phyloP scores from a whole-genome alignment of 2,113 vertebrate genomes.

The Hyla sarda region DNA sequence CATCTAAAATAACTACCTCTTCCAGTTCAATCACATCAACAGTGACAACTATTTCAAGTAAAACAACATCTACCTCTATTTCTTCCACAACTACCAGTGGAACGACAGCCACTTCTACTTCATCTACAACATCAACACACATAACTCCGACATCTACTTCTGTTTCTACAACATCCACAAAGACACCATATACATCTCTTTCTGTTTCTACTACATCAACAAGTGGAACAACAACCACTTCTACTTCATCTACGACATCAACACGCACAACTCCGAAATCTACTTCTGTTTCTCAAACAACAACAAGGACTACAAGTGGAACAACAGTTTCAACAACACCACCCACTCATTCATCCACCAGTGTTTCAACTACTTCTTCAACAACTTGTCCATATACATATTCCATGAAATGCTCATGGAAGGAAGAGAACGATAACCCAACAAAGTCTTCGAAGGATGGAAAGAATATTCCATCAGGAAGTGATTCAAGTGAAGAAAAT shows the following conservation, averaged over 20 bases:
- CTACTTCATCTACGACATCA: neutral
- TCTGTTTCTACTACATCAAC: neutral
- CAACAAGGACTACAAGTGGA: too few species aligned
- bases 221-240: neutral
- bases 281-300: neutral
- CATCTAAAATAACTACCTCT: neutral
- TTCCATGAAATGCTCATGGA: neutral
- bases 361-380: neutral
- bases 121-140: neutral
- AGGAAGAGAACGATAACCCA: neutral
- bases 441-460: too few species aligned
- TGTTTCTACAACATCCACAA: constrained; percentile 23
- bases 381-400: constrained; percentile 23
- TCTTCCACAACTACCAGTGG: neutral
- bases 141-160: neutral
- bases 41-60: too few species aligned
- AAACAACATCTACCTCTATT: neutral
- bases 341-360: neutral
- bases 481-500: neutral
- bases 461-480: neutral
- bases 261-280: neutral
- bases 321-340: too few species aligned
- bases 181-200: too few species aligned
- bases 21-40: too few species aligned
- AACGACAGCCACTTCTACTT: neutral